Evolutionary conservation across 2,888 invertebrate genomes (phyloP), one percentile per base, ranked within the genome.

Genomic region (Syritta pipiens): DNA sequence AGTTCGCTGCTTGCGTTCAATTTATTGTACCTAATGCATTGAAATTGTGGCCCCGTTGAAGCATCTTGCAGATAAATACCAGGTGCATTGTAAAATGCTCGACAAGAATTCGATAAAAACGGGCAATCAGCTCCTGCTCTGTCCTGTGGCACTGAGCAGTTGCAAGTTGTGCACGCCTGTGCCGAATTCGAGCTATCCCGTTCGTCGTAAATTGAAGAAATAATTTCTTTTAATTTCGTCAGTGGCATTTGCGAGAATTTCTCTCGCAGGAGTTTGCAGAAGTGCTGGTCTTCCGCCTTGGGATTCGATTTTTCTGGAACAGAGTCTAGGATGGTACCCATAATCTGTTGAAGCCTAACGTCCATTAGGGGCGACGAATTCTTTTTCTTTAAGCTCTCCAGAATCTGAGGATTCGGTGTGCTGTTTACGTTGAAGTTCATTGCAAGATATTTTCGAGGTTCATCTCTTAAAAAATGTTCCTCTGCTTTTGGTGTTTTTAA

Each of bases 61-160:
- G n/a, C n/a, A n/a, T n/a, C n/a, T n/a, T n/a, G n/a, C n/a, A n/a
- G n/a, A n/a, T n/a, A n/a, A n/a, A n/a, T n/a, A n/a, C n/a, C 7
- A 0, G 60, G 77, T 12, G 62, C 81, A n/a, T 65, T 55, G 28
- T 82, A 83, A 35, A 46, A 63, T 4, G 82, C 83, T 2, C 82
- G 81, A 42, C 81, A 55, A n/a, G 75, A 53, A 42, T 84, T 82
- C 9, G n/a, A n/a, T n/a, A n/a, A n/a, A n/a, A n/a, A n/a, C n/a
- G n/a, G n/a, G n/a, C n/a, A n/a, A n/a, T n/a, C n/a, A n/a, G n/a
- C 1, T 0, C 19, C 12, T 12, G 5, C 7, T 2, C n/a, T 1
- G 9, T 1, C n/a, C 3, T 46, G 14, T 12, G 24, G 3, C 1
- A 10, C 0, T 9, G 4, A n/a, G n/a, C n/a, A n/a, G n/a, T n/a